Evolutionary conservation across 1,140 invertebrate genomes (phyloP).

Genomic region (Drosophila littoralis): DNA sequence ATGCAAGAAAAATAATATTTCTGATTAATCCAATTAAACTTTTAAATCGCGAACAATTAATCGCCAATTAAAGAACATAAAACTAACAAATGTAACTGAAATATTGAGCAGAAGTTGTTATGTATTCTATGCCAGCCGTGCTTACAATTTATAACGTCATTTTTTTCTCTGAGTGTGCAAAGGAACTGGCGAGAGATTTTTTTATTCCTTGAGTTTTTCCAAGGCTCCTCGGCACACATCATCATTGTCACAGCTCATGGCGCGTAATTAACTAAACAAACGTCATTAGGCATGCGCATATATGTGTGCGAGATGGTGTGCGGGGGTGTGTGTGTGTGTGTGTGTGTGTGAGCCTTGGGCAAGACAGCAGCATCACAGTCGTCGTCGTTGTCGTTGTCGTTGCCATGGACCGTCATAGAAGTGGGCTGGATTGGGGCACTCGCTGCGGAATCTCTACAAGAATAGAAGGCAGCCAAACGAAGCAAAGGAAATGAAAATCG

Average conservation of each 20-base stretch:
- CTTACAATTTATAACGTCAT: no score
- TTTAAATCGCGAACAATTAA: no score
- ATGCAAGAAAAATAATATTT: no score
- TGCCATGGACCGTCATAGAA: slow-evolving; percentile 26
- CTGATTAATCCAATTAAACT: no score
- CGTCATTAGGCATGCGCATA: slow-evolving; percentile 77
- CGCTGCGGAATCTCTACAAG: background rate
- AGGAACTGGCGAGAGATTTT: slow-evolving; percentile 7
- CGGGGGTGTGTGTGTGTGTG: slow-evolving; percentile 15
- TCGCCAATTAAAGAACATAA: no score
- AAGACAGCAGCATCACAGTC: slow-evolving; percentile 24
- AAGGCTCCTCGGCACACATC: slow-evolving; percentile 54
- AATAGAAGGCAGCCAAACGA: slow-evolving; percentile 47
- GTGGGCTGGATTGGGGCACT: slow-evolving; percentile 12
- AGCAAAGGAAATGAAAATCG: slow-evolving; percentile 74
- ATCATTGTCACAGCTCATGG: slow-evolving; percentile 82
- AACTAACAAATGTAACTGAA: no score
- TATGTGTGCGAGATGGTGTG: slow-evolving; percentile 23
- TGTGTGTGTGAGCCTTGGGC: slow-evolving; percentile 39
- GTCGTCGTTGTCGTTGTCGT: slow-evolving; percentile 12
- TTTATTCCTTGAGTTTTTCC: slow-evolving; percentile 41
- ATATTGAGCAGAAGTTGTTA: no score
- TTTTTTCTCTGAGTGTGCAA: background rate
- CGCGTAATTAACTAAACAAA: slow-evolving; percentile 84
- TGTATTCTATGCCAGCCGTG: no score